Evolutionary conservation across 2,113 vertebrate species (phyloP), one percentile per base, ranked within the genome.

Genomic region (Dicentrarchus labrax): DNA sequence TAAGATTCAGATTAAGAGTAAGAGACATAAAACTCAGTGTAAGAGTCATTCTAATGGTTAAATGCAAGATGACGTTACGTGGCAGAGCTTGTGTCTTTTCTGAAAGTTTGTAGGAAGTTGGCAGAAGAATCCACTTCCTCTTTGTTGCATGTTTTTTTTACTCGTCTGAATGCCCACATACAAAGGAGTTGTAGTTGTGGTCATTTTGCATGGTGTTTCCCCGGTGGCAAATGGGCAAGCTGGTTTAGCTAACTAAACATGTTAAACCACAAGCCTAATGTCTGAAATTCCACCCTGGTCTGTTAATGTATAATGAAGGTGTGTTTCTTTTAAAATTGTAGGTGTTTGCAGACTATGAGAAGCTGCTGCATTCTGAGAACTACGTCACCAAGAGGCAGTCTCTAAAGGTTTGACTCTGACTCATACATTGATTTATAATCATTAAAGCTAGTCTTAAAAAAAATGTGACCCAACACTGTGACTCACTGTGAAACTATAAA

Each of bases 311-410:
- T 9, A 38, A 41, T 71, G 1, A 7, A 75, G 1, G 17, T 11
- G 38, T 75, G 19, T 48, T 64, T 43, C 6, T 85, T 79, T 0
- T 92, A 69, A 91, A 62, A 6, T 56, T 88, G 47, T 93, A 99
- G 98, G 96, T 99, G 89, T 99, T 99, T 94, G 94, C 95, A 75
- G 96, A 99, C 83, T 99, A 99, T 71, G 98, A 99, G 95, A 99
- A 99, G 92, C 95, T 99, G 85, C 96, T 99, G 85, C 96, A 97
- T 85, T 99, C 98, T 67, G 98, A 99, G 91, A 99, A 99, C 94
- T 99, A 99, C 0, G 98, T 99, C 86, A 99, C 98, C 56, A 99
- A 99, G 93, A 97, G 98, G 88, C 98, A 99, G 90, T 99, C 98
- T 66, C 93, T 99, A 90, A 99, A 99, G 98, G 98, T 99, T 94